Conservation (phyloP, 2,888 invertebrate species). For the Deilephila elpenor region DNA sequence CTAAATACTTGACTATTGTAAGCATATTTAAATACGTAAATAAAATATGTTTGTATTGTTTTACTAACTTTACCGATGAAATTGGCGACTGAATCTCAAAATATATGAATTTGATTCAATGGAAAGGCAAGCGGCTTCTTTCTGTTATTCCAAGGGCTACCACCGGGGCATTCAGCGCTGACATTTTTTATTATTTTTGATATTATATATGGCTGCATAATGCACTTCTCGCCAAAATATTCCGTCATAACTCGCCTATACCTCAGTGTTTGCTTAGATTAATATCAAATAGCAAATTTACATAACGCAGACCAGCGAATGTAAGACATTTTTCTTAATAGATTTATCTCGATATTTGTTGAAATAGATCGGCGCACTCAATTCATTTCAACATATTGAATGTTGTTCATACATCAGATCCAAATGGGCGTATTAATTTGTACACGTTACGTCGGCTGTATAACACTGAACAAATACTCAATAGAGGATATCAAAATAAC, state of each 20-base stretch:
- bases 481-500: slow-evolving; percentile 3
- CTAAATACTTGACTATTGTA: background rate
- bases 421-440: slow-evolving; percentile 14
- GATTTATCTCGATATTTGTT: slow-evolving; percentile 16
- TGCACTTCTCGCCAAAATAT: slow-evolving; percentile 64
- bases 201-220: slow-evolving; percentile 73
- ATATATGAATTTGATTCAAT: slow-evolving; percentile 85
- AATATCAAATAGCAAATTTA: background rate
- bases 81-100: slow-evolving; percentile 85
- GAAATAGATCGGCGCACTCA: background rate
- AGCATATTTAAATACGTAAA: background rate
- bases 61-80: slow-evolving; percentile 76
- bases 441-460: background rate
- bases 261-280: slow-evolving; percentile 14
- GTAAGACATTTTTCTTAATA: slow-evolving; percentile 23
- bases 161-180: slow-evolving; percentile 72
- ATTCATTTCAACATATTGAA: slow-evolving; percentile 17
- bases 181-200: slow-evolving; percentile 73
- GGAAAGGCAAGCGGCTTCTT: slow-evolving; percentile 84
- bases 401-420: slow-evolving; percentile 16
- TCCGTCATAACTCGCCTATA: slow-evolving; percentile 57
- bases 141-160: slow-evolving; percentile 82
- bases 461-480: background rate
- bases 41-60: slow-evolving; percentile 40
- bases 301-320: background rate